Percentiles rank a stretch among this genome's conserved stretches.
These are phyloP conservation scores for Phycodurus eques DNA, from an alignment of 2,113 vertebrate species.

Conservation along the genomic window DNA sequence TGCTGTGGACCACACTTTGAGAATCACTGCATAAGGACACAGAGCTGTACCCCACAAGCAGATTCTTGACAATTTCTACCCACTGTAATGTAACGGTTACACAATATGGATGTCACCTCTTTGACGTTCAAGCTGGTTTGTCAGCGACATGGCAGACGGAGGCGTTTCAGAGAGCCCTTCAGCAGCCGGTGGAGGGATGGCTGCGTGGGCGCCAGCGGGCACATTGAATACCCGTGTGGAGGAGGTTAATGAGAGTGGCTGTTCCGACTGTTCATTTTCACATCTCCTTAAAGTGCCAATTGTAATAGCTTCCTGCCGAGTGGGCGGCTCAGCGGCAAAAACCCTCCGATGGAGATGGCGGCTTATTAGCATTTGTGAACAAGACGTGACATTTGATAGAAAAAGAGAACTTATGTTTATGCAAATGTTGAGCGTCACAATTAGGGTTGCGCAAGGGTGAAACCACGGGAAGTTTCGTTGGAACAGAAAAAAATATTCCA, in stretches of 20 bases:
- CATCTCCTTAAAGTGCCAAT: slow-evolving; percentile 63
- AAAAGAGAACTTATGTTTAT: not conserved
- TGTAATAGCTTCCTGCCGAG: slow-evolving; percentile 64
- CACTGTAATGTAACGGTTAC: slow-evolving; percentile 20
- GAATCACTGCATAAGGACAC: not conserved
- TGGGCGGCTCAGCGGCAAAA: slow-evolving; percentile 60
- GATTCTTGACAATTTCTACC: not conserved
- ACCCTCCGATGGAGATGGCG: slow-evolving; percentile 52
- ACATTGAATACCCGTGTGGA: slow-evolving; percentile 56
- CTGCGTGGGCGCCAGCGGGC: slow-evolving; percentile 63
- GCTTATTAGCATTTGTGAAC: slow-evolving; percentile 40
- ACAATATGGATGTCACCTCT: slow-evolving; percentile 40
- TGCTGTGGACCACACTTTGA: not conserved
- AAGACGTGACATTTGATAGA: not conserved
- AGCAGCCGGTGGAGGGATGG: slow-evolving; percentile 56
- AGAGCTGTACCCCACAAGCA: not conserved
- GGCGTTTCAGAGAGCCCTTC: slow-evolving; percentile 52
- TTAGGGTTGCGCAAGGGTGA: not conserved
- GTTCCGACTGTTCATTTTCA: slow-evolving; percentile 60
- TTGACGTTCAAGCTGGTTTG: slow-evolving; percentile 34
- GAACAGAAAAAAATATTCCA: not conserved
- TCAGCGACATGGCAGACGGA: slow-evolving; percentile 29
- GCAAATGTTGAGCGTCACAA: not conserved
- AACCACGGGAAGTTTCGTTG: not conserved
- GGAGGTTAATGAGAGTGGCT: slow-evolving; percentile 67